phyloP scores from a whole-genome alignment of 2,888 invertebrate genomes.

The Netelia virgata region DNA sequence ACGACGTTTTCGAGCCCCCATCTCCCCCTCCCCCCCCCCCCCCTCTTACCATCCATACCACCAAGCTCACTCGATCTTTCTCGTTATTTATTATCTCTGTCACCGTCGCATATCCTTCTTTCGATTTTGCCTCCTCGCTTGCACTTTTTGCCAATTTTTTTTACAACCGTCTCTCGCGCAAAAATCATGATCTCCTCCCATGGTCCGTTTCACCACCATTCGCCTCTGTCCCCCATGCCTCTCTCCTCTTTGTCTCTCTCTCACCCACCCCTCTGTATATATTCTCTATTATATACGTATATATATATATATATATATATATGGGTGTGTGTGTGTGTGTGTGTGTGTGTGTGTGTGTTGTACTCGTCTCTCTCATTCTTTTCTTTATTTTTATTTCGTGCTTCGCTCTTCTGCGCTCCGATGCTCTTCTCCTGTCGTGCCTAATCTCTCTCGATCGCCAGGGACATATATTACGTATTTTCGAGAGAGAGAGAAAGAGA shows the following conservation, averaged over 20 bases:
- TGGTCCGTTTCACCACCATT: conserved; percentile 10
- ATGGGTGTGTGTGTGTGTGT: too few relatives aligned
- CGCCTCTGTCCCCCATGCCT: conserved; percentile 30
- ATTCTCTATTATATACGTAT: conserved; percentile 39
- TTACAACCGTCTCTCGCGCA: conserved; percentile 55
- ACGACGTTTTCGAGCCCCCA: conserved; percentile 65
- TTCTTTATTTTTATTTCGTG: conserved; percentile 51
- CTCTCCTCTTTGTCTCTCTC: not conserved
- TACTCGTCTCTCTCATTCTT: conserved; percentile 35
- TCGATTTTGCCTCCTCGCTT: conserved; percentile 57
- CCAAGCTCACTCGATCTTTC: conserved; percentile 63
- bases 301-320: not conserved
- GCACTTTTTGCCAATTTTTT: conserved; percentile 65
- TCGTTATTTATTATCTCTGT: conserved; percentile 68
- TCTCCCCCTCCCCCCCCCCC: conserved; percentile 35
- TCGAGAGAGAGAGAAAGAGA: conserved; percentile 4
- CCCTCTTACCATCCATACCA: conserved; percentile 30
- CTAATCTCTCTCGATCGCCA: conserved; percentile 52
- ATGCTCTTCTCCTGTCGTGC: conserved; percentile 37
- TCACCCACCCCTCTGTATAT: conserved; percentile 15
- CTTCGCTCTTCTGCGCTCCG: conserved; percentile 24
- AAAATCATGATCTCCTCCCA: conserved; percentile 46
- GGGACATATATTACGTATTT: conserved; percentile 44
- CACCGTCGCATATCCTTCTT: conserved; percentile 65
- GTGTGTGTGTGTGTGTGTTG: too few relatives aligned